Conservation (phyloP, 2,888 invertebrate species). For the Megalurothrips usitatus region DNA sequence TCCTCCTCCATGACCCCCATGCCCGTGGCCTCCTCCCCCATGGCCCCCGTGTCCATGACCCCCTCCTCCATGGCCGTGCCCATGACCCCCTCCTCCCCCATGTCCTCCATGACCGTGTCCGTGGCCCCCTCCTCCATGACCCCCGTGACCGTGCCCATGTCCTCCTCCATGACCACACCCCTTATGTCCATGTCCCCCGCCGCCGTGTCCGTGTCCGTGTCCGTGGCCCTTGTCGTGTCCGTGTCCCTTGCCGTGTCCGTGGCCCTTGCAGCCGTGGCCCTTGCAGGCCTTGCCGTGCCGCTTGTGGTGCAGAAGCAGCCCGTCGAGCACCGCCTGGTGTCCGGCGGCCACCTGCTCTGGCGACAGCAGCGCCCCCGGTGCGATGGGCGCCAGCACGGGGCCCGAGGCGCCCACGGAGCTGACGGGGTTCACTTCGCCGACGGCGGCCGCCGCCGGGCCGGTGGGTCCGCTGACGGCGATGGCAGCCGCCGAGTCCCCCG, state of each 20-base stretch:
- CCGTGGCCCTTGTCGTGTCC: background rate
- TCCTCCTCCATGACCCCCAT: background rate
- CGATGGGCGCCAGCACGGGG: background rate
- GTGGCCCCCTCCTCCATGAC: background rate
- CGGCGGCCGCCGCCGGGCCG: background rate
- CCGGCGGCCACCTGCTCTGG: background rate
- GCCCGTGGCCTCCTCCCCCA: background rate
- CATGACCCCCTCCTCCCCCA: background rate
- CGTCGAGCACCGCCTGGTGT: background rate
- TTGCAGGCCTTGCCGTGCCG: slow-evolving; percentile 15
- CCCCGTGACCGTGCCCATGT: background rate
- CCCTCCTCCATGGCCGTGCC: background rate
- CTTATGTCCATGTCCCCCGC: background rate
- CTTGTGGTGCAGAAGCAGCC: slow-evolving; percentile 15
- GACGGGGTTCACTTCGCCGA: background rate
- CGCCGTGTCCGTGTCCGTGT: background rate
- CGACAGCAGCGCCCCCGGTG: background rate
- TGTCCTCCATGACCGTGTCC: background rate
- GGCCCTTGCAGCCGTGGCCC: slow-evolving; percentile 14
- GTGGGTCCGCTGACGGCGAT: background rate
- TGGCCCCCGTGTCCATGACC: background rate
- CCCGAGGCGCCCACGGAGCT: background rate
- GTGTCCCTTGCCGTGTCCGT: background rate
- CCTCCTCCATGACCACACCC: background rate
- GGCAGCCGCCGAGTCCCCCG: background rate